A percentile compares a stretch with the other conserved stretches of the same genome.
These are phyloP conservation scores for Papilio polytes DNA, from an alignment of 1,140 invertebrate genomes.

Conservation along the genomic window DNA sequence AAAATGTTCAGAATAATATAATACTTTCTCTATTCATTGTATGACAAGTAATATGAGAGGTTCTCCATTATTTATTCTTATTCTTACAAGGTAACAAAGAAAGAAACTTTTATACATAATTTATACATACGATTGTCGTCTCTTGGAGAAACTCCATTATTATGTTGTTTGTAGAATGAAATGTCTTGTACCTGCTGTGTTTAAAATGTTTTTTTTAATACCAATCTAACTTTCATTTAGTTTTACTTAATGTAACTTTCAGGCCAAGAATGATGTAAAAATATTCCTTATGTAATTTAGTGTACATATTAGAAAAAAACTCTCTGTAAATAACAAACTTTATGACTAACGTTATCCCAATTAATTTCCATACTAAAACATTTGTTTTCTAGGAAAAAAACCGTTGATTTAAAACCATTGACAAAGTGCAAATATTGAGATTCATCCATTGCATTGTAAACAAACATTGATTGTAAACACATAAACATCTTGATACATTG, in stretches of 20 bases:
- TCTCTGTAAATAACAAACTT: too few species aligned
- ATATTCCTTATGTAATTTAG: not conserved
- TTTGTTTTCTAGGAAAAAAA: too few species aligned
- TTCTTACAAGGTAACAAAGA: conserved; percentile 9
- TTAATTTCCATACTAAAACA: too few species aligned
- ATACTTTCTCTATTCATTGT: not conserved
- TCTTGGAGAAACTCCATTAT: not conserved
- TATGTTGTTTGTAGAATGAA: conserved; percentile 1
- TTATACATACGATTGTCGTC: not conserved
- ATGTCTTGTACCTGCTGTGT: not conserved
- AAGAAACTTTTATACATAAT: conserved; percentile 8
- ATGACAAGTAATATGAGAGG: not conserved
- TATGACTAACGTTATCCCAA: not conserved
- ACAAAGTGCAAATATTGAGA: not conserved
- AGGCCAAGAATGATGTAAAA: not conserved
- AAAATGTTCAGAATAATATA: too few species aligned
- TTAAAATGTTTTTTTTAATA: not conserved
- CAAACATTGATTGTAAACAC: not conserved
- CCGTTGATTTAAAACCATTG: not conserved
- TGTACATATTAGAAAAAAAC: too few species aligned
- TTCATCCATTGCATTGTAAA: not conserved
- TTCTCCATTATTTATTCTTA: conserved; percentile 2
- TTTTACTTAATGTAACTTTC: not conserved
- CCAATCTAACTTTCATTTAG: not conserved
- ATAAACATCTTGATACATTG: conserved; percentile 1